Percentiles rank a stretch among this genome's conserved stretches.
Conservation (phyloP, 2,888 invertebrate genomes). For the Lasioglossum zephyrum region DNA sequence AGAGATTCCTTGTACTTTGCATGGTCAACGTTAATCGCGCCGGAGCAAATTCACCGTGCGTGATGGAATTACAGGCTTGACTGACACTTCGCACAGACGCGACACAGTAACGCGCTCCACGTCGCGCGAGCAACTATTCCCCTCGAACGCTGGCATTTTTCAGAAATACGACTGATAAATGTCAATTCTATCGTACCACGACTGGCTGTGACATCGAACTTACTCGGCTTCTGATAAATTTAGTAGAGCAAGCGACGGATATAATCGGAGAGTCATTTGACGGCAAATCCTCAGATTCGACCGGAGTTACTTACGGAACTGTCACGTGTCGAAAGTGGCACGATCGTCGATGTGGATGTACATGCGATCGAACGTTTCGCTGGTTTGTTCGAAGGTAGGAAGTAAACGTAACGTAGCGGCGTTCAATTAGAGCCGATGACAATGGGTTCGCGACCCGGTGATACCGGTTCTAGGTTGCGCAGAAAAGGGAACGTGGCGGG, state of each 20-base stretch:
- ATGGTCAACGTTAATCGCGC: conserved; percentile 49
- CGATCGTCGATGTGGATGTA: neutral
- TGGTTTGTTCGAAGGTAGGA: neutral
- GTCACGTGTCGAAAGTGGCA: neutral
- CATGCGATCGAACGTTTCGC: neutral
- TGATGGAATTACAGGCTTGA: conserved; percentile 55
- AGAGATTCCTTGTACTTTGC: conserved; percentile 37
- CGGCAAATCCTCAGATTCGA: neutral
- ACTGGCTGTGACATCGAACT: neutral
- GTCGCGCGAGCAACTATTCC: neutral
- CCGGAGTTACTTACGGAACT: neutral
- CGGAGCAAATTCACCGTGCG: conserved; percentile 51
- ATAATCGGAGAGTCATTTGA: neutral
- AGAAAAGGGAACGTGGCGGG: conserved; percentile 31
- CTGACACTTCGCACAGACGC: conserved; percentile 32
- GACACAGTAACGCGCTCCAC: conserved; percentile 8
- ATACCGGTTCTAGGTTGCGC: conserved; percentile 39
- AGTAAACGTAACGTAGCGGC: neutral
- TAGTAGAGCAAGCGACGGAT: neutral
- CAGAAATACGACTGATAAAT: neutral
- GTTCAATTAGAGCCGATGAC: conserved; percentile 67
- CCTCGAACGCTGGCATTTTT: neutral
- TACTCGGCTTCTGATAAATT: neutral
- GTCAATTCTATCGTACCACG: neutral
- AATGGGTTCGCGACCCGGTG: conserved; percentile 55